Evolutionary conservation across 2,888 invertebrate genomes (phyloP), one percentile per base, ranked within the genome.

Genomic region (Mylabris sibirica): DNA sequence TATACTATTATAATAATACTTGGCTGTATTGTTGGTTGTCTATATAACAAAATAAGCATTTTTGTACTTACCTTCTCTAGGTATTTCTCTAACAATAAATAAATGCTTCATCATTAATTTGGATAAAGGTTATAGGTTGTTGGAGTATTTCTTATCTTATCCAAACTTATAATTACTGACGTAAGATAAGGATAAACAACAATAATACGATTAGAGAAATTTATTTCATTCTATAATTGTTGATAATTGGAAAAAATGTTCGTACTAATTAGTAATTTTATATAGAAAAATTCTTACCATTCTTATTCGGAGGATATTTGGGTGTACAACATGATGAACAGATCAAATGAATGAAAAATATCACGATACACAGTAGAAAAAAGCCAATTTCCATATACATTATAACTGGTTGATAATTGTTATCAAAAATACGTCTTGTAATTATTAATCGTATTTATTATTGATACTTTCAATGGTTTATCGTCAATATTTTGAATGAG

Each of bases 231-330:
- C 2, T 26, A 60, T n/a, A 2, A 59, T 59, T 24, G 12, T 30
- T 5, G 8, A 11, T 20, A 3, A 60, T 9, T 59, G 5, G 26
- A 9, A 35, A 17, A 30, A 30, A 30, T 11, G 9, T n/a, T n/a
- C n/a, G n/a, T n/a, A n/a, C n/a, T n/a, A n/a, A 17, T 30, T 30
- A 14, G 8, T 9, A 35, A 60, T 30, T 30, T 6, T 30, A 30
- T 30, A 59, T 24, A 14, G 8, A 17, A 6, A 60, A 60, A 35
- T 12, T 60, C 60, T 60, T 35, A 60, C 60, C 60, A 35, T 35
- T 38, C 11, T 60, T 60, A 17, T 60, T 14, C 4, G 11, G 30
- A n/a, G 2, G n/a, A 22, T 22, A 3, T 34, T 5, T 17, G 3
- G 17, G 9, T 38, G 12, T 22, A 5, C 14, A 35, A 11, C 60